Evolutionary conservation across 2,797 vertebrate genomes (phyloP).

Genomic region (Vireo griseus): DNA sequence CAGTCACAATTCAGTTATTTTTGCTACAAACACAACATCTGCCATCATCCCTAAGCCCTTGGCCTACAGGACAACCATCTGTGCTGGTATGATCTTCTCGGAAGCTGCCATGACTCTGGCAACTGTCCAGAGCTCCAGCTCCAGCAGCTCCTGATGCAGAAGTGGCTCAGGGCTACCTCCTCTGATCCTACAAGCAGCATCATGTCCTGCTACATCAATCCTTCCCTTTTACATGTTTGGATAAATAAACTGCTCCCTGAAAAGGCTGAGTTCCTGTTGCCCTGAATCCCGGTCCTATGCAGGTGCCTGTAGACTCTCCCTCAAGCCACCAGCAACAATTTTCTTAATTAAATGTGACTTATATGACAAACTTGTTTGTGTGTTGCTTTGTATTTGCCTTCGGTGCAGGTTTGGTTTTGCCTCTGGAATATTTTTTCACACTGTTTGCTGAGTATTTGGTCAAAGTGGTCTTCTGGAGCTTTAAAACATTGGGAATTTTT

Average conservation of each 20-base stretch:
- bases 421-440: not conserved
- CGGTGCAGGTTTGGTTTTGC: not conserved
- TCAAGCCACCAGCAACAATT: not conserved
- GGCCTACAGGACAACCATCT: slow-evolving; percentile 29
- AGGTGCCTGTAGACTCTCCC: not conserved
- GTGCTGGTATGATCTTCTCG: not conserved
- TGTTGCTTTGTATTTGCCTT: not conserved
- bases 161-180: not conserved
- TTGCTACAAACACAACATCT: slow-evolving; percentile 11
- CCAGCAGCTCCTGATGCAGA: not conserved
- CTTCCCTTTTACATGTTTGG: not conserved
- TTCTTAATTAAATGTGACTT: not conserved
- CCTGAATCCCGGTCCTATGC: not conserved
- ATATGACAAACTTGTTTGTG: not conserved
- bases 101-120: slow-evolving; percentile 17
- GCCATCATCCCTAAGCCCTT: not conserved
- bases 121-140: not conserved
- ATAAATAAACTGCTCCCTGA: not conserved
- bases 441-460: not conserved
- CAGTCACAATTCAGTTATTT: slow-evolving; percentile 18
- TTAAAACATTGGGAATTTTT: not conserved
- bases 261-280: not conserved
- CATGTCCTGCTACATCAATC: not conserved
- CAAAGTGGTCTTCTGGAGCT: not conserved
- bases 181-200: not conserved